Base-by-base conservation (phyloP, 2,888 invertebrate species). In the Fabriciana adippe region DNA sequence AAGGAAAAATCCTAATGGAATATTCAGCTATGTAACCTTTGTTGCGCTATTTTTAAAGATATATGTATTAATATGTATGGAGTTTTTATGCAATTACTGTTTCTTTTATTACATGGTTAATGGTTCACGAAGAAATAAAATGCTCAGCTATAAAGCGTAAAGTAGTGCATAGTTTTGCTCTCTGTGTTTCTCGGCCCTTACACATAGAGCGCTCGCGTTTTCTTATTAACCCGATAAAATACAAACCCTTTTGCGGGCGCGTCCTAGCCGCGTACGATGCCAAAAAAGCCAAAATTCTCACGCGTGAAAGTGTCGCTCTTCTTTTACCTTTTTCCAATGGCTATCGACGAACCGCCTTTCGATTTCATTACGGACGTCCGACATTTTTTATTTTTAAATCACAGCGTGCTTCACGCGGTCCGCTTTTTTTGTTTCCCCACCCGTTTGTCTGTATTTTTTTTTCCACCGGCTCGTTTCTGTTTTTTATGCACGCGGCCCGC, bases 321-420 rank as follows among this genome's bases (percentile, higher is more conserved):
- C 90, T 91, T 92, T 92, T 91, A 89, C 88, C 80, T 91, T 92
- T 92, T 92, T 87, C 89, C 89, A 87, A 83, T 86, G 86, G 90
- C 86, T 86, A 92, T 92, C 92, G 92, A 92, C 91, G 90, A 90
- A 90, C 90, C 90, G 85, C 92, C 92, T 92, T 92, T 92, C 92
- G 92, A 92, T 92, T 92, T 92, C 92, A 92, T 92, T 92, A 92
- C 91, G 91, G 87, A 90, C 90, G 83, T 90, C 89, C 90, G 86
- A 78, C 78, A 81, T 84, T 91, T 90, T 90, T 92, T 92, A 88
- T 92, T 92, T 92, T 91, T 90, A 90, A 92, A 92, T 92, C 92
- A 90, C 90, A 84, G 83, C 85, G 83, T 82, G 86, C 86, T 84
- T 86, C 87, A 81, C 87, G 86, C 88, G 81, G 83, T 80, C 79